Base-by-base conservation (phyloP, 2,797 vertebrate genomes). In the Avahi laniger region DNA sequence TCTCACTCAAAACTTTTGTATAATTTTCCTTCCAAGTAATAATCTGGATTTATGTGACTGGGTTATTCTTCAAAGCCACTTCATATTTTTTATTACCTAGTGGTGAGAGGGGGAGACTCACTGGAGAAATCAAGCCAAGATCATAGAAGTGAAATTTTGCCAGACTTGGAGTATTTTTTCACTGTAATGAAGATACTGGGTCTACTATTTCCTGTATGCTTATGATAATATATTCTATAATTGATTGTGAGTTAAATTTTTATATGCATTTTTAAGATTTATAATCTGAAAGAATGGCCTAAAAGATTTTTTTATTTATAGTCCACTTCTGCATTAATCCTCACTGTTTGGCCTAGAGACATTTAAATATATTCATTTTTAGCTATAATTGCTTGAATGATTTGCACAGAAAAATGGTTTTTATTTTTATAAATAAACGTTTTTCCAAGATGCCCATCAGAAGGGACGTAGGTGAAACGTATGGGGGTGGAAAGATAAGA, bases 1-100 rank as follows among this genome's bases (percentile, higher is more conserved):
- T 90, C 46, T 81, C 35, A 82, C 54, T 90, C 26, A 85, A 91
- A 97, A 96, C 69, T 95, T 97, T 92, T 95, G 83, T 86, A 76
- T 83, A 95, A 80, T 86, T 97, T 93, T 89, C 7, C 30, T 96
- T 89, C 72, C 63, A 79, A 92, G 79, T 87, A 94, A 57, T 82
- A 85, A 92, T 91, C 35, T 95, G 57, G 38, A 65, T 83, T 96
- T 96, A 85, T 67, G 33, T 88, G 86, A 80, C 17, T 82, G 59
- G 18, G 13, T 86, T 91, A 59, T 81, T 93, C 70, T 89, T 82
- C 93, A 93, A 93, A 97, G 38, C 61, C 85, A 76, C 73, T 85
- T 38, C 35, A 50, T 93, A 78, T 69, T 95, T 95, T 89, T 91
- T 83, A 69, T 88, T 85, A 76, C 2, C 50, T 20, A 83, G 17